These are phyloP conservation scores for Pantelozetes paolii DNA, from an alignment of 2,888 invertebrate genomes.

Conservation along the genomic window DNA sequence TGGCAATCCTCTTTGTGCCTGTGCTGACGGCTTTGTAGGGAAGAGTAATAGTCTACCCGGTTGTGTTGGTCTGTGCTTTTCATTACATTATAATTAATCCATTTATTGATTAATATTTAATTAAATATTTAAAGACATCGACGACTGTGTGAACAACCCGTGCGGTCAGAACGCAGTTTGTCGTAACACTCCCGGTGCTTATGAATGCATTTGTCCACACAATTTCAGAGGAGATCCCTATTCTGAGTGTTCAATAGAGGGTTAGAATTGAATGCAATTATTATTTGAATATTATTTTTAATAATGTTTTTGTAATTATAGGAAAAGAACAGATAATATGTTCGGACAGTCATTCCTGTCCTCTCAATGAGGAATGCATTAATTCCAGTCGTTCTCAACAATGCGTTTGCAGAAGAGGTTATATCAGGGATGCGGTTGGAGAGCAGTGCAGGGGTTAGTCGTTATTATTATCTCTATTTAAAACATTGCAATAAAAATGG, in stretches of 20 bases:
- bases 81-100: not conserved
- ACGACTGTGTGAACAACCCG: conserved; percentile 48
- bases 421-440: conserved; percentile 46
- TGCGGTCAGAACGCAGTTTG: conserved; percentile 73
- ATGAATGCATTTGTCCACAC: conserved; percentile 69
- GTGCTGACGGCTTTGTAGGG: conserved; percentile 74
- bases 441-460: conserved; percentile 47
- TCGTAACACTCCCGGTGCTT: conserved; percentile 78
- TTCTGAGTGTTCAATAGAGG: conserved; percentile 47
- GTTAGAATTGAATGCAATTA: conserved; percentile 16
- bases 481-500: not conserved
- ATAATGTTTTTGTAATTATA: not conserved
- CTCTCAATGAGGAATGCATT: conserved; percentile 46
- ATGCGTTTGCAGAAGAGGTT: conserved; percentile 46
- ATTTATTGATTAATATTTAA: not conserved
- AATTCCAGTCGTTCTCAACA: conserved; percentile 45
- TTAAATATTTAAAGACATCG: conserved; percentile 46
- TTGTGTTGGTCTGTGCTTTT: conserved; percentile 53
- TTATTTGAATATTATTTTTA: not conserved
- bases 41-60: conserved; percentile 57
- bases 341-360: conserved; percentile 48
- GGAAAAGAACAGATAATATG: conserved; percentile 44
- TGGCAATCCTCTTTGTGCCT: conserved; percentile 76
- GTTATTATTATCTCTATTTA: not conserved
- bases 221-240: conserved; percentile 48